Evolutionary conservation across 1,140 invertebrate species (phyloP).

Genomic region (roundworm (Caenorhabditis elegans)): DNA sequence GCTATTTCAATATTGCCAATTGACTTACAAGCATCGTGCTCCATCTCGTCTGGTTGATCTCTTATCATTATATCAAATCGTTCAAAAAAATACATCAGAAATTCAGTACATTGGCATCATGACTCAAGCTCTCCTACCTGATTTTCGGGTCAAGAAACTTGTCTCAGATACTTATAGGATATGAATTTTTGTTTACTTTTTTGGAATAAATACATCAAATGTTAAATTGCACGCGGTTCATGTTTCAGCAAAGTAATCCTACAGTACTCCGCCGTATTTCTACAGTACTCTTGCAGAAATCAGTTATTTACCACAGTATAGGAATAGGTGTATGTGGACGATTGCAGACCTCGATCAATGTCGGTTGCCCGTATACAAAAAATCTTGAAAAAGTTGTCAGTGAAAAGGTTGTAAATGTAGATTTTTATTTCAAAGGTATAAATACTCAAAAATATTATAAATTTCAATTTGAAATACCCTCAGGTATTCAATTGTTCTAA

Average conservation of each 20-base stretch:
- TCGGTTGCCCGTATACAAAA: too few species aligned
- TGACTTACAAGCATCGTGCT: background rate
- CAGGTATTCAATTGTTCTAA: too few species aligned
- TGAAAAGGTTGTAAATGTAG: background rate
- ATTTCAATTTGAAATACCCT: too few species aligned
- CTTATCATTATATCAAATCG: background rate
- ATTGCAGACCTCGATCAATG: too few species aligned
- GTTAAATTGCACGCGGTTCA: too few species aligned
- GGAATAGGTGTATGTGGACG: too few species aligned
- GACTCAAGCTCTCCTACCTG: background rate
- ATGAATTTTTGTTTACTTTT: background rate
- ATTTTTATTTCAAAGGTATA: background rate
- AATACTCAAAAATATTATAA: too few species aligned
- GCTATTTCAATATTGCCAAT: background rate
- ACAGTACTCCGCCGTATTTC: too few species aligned
- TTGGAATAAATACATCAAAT: background rate
- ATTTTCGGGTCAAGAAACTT: background rate
- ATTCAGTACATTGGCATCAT: constrained; percentile 2
- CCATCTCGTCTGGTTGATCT: background rate
- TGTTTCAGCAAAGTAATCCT: too few species aligned
- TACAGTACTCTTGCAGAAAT: too few species aligned
- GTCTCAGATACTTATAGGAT: background rate
- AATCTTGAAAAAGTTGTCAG: too few species aligned
- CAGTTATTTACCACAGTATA: too few species aligned
- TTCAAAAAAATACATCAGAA: background rate